phyloP scores from a whole-genome alignment of 2,888 invertebrate genomes.

The Anthrax anthrax region DNA sequence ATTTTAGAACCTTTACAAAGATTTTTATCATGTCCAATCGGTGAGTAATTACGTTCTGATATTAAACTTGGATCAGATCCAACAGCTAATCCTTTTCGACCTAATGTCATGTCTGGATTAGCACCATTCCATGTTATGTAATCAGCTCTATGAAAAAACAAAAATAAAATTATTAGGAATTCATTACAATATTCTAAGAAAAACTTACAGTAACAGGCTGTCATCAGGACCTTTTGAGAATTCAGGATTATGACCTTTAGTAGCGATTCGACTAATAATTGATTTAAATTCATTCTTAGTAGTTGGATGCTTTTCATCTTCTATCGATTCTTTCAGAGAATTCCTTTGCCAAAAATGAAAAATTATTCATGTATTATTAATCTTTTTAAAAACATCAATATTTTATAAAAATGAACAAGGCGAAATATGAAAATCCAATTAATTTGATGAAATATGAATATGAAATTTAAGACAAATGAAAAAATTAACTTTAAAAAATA shows the following conservation, averaged over 20 bases:
- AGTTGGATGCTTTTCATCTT: slow-evolving; percentile 9
- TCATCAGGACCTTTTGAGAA: slow-evolving; percentile 69
- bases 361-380: neutral
- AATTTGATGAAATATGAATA: no score
- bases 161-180: neutral
- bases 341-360: slow-evolving; percentile 14
- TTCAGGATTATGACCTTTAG: slow-evolving; percentile 54
- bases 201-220: slow-evolving; percentile 58
- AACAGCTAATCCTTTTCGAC: slow-evolving; percentile 35
- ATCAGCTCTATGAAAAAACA: slow-evolving; percentile 44
- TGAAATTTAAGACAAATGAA: no score
- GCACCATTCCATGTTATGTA: slow-evolving; percentile 76
- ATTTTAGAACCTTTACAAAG: slow-evolving; percentile 56
- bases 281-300: slow-evolving; percentile 26
- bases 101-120: slow-evolving; percentile 45
- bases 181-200: neutral
- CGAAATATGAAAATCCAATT: no score
- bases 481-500: no score
- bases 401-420: no score
- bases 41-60: slow-evolving; percentile 35
- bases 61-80: slow-evolving; percentile 42
- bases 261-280: slow-evolving; percentile 27
- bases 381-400: no score
- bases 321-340: slow-evolving; percentile 18
- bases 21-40: slow-evolving; percentile 51